phyloP scores from a whole-genome alignment of 35 echinoderm and acorn worm species.

The Nesometra sesokonis region DNA sequence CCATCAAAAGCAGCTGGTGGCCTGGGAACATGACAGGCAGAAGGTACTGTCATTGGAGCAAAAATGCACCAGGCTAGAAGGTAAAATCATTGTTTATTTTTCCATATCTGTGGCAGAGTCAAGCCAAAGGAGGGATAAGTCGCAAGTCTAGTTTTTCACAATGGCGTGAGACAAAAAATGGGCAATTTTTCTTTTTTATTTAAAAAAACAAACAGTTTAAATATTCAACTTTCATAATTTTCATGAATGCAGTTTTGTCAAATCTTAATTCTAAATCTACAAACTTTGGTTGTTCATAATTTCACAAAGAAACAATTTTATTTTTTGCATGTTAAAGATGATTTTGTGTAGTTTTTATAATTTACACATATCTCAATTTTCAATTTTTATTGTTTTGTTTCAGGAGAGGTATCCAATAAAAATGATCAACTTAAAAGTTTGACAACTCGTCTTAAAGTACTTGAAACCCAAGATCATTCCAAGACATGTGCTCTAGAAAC shows the following conservation, averaged over 20 bases:
- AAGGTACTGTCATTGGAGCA: constrained; percentile 73
- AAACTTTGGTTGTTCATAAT: no score
- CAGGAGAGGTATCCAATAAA: constrained; percentile 71
- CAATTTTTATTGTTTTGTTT: not conserved
- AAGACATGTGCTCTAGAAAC: constrained; percentile 86
- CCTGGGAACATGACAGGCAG: constrained; percentile 96
- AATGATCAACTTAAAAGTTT: constrained; percentile 73
- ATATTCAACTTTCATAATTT: not conserved
- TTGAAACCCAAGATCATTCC: constrained; percentile 90
- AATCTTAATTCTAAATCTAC: no score
- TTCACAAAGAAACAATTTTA: no score
- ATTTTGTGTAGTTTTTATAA: no score
- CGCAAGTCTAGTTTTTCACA: no score
- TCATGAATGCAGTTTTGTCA: not conserved
- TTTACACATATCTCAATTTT: no score
- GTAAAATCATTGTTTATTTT: no score
- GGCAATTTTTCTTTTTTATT: not conserved
- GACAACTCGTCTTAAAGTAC: constrained; percentile 74
- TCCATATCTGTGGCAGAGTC: no score
- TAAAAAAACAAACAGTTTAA: no score
- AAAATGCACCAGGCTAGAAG: constrained; percentile 61
- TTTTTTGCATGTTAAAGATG: no score
- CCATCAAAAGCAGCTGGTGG: constrained; percentile 89
- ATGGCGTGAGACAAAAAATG: not conserved
- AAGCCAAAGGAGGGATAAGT: no score